These are phyloP conservation scores for Agelas oroides DNA, from an alignment of 37 sponge, comb jelly and placozoan species.

Conservation along the genomic window DNA sequence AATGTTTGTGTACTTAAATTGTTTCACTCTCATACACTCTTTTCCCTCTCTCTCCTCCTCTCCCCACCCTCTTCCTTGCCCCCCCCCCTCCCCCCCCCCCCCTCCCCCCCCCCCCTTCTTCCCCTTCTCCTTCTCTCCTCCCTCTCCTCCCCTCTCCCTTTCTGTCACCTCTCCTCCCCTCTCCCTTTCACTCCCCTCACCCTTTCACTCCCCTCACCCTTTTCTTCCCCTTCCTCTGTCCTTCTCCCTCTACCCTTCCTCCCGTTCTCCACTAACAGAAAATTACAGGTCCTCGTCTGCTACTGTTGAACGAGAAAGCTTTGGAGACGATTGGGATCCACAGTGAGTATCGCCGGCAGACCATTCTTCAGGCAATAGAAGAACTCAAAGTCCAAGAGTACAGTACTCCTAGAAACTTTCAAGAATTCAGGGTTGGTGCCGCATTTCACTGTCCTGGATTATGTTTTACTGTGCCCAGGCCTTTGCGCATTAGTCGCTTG, in stretches of 20 bases:
- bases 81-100: not conserved
- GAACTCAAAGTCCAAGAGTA: conserved; percentile 15
- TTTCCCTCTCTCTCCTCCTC: no score
- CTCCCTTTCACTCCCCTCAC: not conserved
- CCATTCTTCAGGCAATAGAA: conserved; percentile 35
- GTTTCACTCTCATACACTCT: no score
- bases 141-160: no score
- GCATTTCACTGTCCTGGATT: not conserved
- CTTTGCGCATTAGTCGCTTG: not conserved
- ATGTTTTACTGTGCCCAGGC: not conserved
- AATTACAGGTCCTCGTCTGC: conserved; percentile 55
- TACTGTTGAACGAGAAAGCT: conserved; percentile 12
- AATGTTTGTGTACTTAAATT: no score
- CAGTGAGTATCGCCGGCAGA: conserved; percentile 4
- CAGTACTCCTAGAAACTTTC: conserved; percentile 43
- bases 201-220: not conserved
- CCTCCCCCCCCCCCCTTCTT: not conserved
- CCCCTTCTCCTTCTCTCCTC: not conserved
- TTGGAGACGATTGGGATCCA: conserved; percentile 25
- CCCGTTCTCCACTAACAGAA: conserved; percentile 13
- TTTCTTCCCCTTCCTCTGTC: not conserved
- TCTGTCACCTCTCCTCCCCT: no score
- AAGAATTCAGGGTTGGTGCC: conserved; percentile 62
- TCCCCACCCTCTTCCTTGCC: no score
- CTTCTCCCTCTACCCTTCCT: not conserved